phyloP scores from a whole-genome alignment of 2,113 vertebrate genomes.

The Ctenomys sociabilis region DNA sequence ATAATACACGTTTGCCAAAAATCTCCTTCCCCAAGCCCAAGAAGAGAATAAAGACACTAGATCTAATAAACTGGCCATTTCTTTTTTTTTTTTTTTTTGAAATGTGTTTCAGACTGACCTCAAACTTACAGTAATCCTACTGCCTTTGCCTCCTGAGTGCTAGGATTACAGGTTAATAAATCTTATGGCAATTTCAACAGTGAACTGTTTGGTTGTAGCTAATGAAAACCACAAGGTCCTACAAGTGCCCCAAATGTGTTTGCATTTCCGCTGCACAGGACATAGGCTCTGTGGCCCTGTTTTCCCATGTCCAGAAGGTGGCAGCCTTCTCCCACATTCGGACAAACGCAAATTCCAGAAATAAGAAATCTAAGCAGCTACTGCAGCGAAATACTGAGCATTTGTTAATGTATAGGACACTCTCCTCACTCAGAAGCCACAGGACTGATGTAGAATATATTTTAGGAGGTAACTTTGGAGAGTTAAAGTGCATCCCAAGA shows the following conservation, averaged over 20 bases:
- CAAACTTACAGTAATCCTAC: not conserved
- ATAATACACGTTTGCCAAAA: not conserved
- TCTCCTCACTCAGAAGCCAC: not conserved
- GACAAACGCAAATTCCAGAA: not conserved
- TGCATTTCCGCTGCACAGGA: fast-evolving
- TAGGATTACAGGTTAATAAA: not conserved
- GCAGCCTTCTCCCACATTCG: slow-evolving; percentile 47
- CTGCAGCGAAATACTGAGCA: not conserved
- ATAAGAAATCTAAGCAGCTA: not conserved
- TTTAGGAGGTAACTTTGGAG: not conserved
- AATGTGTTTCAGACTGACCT: not conserved
- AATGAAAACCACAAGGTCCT: not conserved
- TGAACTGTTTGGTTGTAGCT: not conserved
- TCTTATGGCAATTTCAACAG: not conserved
- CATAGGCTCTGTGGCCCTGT: not conserved
- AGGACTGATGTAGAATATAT: not conserved
- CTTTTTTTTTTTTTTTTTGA: not conserved
- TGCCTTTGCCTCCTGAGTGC: not conserved
- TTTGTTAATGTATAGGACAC: not conserved
- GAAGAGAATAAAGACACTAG: not conserved
- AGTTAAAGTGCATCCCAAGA: not conserved
- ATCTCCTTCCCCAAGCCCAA: not conserved
- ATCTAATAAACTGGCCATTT: not conserved
- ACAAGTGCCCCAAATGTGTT: not conserved
- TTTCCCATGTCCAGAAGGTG: slow-evolving; percentile 77